A percentile compares a stretch with the other conserved stretches of the same genome.
Conservation (phyloP, 2,797 vertebrate genomes). For the Crax fasciolata region DNA sequence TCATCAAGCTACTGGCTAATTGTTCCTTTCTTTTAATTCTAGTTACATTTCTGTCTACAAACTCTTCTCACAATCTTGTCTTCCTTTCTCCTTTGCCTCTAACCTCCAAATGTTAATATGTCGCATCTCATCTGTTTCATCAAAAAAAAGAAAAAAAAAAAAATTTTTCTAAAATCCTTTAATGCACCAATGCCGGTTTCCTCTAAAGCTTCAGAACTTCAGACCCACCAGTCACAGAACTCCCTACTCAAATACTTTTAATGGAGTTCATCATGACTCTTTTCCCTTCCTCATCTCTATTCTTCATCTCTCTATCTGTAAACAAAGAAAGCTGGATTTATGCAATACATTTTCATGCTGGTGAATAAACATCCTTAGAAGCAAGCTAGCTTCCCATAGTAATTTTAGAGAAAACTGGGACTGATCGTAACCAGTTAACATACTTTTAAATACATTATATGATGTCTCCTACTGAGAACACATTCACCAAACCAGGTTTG, state of each 20-base stretch:
- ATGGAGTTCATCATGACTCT: not conserved
- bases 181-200: not conserved
- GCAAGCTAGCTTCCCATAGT: slow-evolving; percentile 2
- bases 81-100: not conserved
- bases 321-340: slow-evolving; percentile 1
- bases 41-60: not conserved
- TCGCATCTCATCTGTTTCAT: not conserved
- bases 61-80: not conserved
- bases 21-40: not conserved
- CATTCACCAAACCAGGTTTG: slow-evolving; percentile 4
- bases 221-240: not conserved
- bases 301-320: not conserved
- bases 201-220: not conserved
- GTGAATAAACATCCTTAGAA: slow-evolving; percentile 26
- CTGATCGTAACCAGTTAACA: slow-evolving; percentile 37
- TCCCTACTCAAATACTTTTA: not conserved
- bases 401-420: not conserved
- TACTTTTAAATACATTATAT: slow-evolving; percentile 16
- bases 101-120: not conserved
- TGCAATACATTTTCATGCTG: not conserved
- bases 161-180: not conserved
- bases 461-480: slow-evolving; percentile 7
- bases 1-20: not conserved
- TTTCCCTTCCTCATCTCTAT: not conserved
- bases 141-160: not conserved